Evolutionary conservation across 2,888 invertebrate species (phyloP), one percentile per base, ranked within the genome.

Genomic region (Labia minor): DNA sequence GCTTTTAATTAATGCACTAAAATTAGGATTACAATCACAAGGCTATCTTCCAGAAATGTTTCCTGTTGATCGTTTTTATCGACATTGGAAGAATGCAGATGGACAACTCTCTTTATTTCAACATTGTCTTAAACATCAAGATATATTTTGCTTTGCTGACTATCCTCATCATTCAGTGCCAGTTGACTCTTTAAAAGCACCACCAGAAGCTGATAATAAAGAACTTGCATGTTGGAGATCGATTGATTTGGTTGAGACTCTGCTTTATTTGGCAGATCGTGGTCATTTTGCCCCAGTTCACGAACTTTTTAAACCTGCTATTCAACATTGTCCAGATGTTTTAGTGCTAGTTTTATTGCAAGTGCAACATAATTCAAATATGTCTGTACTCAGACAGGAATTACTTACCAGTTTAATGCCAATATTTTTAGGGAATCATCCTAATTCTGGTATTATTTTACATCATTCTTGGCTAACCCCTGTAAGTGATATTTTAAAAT

Each of bases 401-500:
- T 79, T 98, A 67, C 82, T 98, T 71, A 86, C 89, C 63, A 89
- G 85, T 66, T 79, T 98, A 37, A 90, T 99, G 76, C 95, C 95
- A 1, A 89, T 95, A 72, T 97, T 99, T 79, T 81, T 98, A 67
- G 90, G 90, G 37, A 95, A 93, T 79, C 97, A 98, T 81, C 93
- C 95, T 0, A 99, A 99, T 78, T 93, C 96, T 0, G 94, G 90
- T 21, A 91, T 93, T n/a, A 92, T 99, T 70, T 81, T 99, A 67
- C 95, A 97, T 78, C 92, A 94, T 75, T 95, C 95, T 1, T 99
- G 98, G 98, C 92, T 94, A 76, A 85, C 88, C 66, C 89, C 78
- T 75, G 79, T 80, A 73, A 63, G 19, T 66, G 11, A 63, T 61
- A 4, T n/a, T n/a, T n/a, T n/a, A n/a, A n/a, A n/a, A n/a, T n/a